Base-by-base conservation (phyloP, 92 coral and sea anemone genomes). In the Umimayanthus kanabou region DNA sequence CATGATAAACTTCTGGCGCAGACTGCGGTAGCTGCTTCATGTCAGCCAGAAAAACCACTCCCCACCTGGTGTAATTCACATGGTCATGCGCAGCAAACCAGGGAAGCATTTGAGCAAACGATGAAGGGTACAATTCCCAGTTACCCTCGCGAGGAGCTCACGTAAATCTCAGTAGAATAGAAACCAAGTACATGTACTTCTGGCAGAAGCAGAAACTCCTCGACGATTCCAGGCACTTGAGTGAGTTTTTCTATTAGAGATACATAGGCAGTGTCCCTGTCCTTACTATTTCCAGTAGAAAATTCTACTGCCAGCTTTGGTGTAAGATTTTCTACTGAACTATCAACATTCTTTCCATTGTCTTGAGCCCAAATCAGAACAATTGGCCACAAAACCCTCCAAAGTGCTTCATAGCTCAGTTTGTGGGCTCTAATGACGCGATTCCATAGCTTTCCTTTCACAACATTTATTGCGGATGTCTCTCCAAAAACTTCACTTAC, bases 11-110 rank as follows among this genome's bases (percentile, higher is more conserved):
- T 73, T 91, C 94, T 28, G 94, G 94, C 18, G 96, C 94, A 0
- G 91, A 83, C 42, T 88, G 83, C 69, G 89, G 93, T 13, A 92
- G 80, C 84, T 65, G 7, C 71, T 90, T 88, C 93, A 94, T 94
- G 85, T 92, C 96, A 15, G 94, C 92, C 66, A 90, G 78, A 80
- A 88, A 87, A 66, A 92, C 33, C 49, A 87, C 76, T 22, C 92
- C 92, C 94, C 92, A 94, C 74, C 97, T 90, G 43, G 92, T 85
- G 92, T 94, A 94, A 76, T 92, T 94, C 64, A 85, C 84, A 43
- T 90, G 93, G 64, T 94, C 93, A 45, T 78, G 92, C 9, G 89
- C 93, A 57, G 90, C 93, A 87, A 94, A 94, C 89, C 89, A 94
- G 65, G 94, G 90, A 22, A 94, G 93, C 97, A 94, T 94, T 85